Conservation (phyloP, 1,140 invertebrate genomes). For the Meloidogyne floridensis region DNA sequence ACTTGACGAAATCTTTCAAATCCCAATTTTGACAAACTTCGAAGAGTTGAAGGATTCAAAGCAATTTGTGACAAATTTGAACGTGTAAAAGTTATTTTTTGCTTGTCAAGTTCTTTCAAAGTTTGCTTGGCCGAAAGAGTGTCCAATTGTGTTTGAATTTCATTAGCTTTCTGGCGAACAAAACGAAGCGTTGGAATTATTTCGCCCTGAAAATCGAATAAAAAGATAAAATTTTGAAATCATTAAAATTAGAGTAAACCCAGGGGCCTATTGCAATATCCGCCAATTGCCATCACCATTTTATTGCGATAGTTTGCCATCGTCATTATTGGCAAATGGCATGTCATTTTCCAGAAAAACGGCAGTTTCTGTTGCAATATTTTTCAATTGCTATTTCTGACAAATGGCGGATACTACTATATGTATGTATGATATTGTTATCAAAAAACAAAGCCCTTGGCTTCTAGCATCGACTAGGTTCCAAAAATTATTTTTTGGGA, state of each 20-base stretch:
- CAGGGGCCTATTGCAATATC: no score
- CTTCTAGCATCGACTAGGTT: no score
- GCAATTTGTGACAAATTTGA: constrained; percentile 22
- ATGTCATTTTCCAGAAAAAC: background rate
- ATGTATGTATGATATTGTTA: no score
- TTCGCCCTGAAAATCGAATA: constrained; percentile 5
- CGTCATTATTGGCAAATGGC: background rate
- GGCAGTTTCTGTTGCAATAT: background rate
- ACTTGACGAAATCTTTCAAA: constrained; percentile 22
- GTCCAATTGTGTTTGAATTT: background rate
- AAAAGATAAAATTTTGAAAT: background rate
- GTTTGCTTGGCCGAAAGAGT: background rate
- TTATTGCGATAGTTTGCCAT: background rate
- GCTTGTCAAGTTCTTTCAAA: background rate
- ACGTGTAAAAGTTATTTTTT: background rate
- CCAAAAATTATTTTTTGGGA: background rate
- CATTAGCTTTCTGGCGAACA: constrained; percentile 17
- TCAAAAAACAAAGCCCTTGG: no score
- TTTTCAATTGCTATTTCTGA: background rate
- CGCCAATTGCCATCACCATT: background rate
- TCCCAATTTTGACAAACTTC: constrained; percentile 16
- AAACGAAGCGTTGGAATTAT: constrained; percentile 15
- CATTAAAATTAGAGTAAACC: background rate
- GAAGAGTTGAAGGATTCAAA: constrained; percentile 21
- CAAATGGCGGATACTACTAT: no score